phyloP scores from a whole-genome alignment of 1,140 invertebrate genomes.

The Bombus polaris region DNA sequence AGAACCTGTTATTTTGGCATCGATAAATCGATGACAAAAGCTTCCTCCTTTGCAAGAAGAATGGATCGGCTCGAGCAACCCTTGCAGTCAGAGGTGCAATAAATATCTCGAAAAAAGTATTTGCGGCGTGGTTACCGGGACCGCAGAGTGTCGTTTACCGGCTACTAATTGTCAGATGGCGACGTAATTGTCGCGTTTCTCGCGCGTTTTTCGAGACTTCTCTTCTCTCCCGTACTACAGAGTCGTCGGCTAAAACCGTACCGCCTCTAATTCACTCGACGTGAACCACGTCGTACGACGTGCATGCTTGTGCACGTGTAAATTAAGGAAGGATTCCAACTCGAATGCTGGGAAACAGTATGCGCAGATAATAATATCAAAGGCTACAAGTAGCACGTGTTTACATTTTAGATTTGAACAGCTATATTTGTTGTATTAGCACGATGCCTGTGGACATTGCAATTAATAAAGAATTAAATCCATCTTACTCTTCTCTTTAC shows the following conservation, averaged over 20 bases:
- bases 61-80: slow-evolving; percentile 31
- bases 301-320: slow-evolving; percentile 40
- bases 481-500: not conserved
- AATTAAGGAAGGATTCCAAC: slow-evolving; percentile 53
- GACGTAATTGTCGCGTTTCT: slow-evolving; percentile 78
- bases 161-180: slow-evolving; percentile 80
- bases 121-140: slow-evolving; percentile 58
- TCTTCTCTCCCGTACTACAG: slow-evolving; percentile 35
- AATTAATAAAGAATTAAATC: not conserved
- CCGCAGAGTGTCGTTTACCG: slow-evolving; percentile 71
- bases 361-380: slow-evolving; percentile 47
- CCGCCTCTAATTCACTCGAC: slow-evolving; percentile 67
- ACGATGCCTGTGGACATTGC: not conserved
- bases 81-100: slow-evolving; percentile 55
- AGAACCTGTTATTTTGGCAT: slow-evolving; percentile 37
- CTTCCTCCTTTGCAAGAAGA: slow-evolving; percentile 15
- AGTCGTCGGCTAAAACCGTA: slow-evolving; percentile 73
- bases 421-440: slow-evolving; percentile 11
- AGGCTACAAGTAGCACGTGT: slow-evolving; percentile 22
- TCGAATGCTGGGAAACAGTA: slow-evolving; percentile 21
- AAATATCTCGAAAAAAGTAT: slow-evolving; percentile 77
- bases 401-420: slow-evolving; percentile 7
- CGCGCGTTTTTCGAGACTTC: slow-evolving; percentile 66
- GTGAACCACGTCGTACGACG: slow-evolving; percentile 39
- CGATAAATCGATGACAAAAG: slow-evolving; percentile 47